Conservation (phyloP, 2,113 vertebrate genomes). For the Aramus guarauna region DNA sequence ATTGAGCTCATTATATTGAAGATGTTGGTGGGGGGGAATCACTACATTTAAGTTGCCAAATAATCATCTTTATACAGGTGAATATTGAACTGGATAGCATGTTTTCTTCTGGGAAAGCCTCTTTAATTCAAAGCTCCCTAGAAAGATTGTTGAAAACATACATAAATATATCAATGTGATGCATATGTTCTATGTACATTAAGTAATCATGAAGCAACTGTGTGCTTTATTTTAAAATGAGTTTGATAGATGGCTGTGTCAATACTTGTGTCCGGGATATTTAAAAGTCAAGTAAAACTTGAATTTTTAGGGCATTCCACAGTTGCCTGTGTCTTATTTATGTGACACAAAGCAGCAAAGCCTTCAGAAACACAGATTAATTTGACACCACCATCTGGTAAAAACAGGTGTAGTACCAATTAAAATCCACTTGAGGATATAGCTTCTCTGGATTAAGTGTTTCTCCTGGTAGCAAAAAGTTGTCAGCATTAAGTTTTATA, state of each 20-base stretch:
- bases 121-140: neutral
- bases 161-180: neutral
- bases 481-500: neutral
- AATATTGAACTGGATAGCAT: neutral
- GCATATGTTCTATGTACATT: neutral
- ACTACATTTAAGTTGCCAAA: conserved; percentile 15
- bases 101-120: neutral
- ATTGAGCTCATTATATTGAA: neutral
- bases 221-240: conserved; percentile 27
- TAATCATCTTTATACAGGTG: neutral
- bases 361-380: neutral
- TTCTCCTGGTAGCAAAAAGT: neutral
- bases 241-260: conserved; percentile 22
- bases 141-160: neutral
- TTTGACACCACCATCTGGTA: conserved; percentile 35
- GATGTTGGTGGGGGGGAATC: no score
- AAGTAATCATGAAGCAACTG: conserved; percentile 34
- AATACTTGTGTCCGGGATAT: conserved; percentile 30
- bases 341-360: neutral
- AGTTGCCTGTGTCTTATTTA: conserved; percentile 24
- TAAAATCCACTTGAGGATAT: conserved; percentile 27
- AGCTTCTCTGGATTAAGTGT: neutral
- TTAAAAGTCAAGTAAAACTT: conserved; percentile 61
- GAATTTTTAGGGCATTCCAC: conserved; percentile 22
- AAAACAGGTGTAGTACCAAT: conserved; percentile 23